phyloP scores from a whole-genome alignment of 1,140 invertebrate genomes.

The Portunus trituberculatus region DNA sequence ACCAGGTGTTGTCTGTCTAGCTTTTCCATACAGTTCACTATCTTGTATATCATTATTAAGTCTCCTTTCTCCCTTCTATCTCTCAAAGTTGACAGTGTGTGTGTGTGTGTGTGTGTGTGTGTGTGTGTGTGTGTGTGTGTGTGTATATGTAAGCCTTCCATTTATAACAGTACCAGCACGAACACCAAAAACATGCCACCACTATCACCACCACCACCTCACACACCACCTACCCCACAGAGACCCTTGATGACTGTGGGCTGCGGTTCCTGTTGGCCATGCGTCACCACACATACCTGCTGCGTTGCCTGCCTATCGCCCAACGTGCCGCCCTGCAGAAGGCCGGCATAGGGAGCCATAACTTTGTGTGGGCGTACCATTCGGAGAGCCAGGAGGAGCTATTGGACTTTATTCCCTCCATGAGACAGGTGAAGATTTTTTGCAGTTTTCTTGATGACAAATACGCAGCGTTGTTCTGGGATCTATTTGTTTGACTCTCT shows the following conservation, averaged over 20 bases:
- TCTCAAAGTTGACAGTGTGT: no score
- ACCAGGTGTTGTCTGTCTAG: no score
- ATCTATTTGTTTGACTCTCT: no score
- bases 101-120: no score
- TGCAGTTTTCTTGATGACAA: no score
- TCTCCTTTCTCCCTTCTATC: no score
- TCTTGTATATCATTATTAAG: neutral
- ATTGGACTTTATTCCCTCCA: slow-evolving; percentile 93
- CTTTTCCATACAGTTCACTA: neutral
- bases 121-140: no score
- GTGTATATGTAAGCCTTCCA: no score
- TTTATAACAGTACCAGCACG: neutral
- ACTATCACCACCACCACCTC: neutral
- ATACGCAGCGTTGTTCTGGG: no score
- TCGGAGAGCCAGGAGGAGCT: slow-evolving; percentile 98
- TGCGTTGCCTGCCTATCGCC: slow-evolving; percentile 91
- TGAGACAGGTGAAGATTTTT: slow-evolving; percentile 78
- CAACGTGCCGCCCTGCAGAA: slow-evolving; percentile 93
- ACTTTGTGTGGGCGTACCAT: slow-evolving; percentile 99
- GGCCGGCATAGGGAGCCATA: slow-evolving; percentile 93
- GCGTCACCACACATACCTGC: slow-evolving; percentile 98
- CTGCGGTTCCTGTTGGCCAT: slow-evolving; percentile 97
- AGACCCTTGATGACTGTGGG: slow-evolving; percentile 98
- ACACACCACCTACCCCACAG: slow-evolving; percentile 79
- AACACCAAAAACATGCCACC: neutral